Evolutionary conservation across 35 echinoderm and acorn worm genomes (phyloP).

Genomic region (Eucidaris tribuloides): DNA sequence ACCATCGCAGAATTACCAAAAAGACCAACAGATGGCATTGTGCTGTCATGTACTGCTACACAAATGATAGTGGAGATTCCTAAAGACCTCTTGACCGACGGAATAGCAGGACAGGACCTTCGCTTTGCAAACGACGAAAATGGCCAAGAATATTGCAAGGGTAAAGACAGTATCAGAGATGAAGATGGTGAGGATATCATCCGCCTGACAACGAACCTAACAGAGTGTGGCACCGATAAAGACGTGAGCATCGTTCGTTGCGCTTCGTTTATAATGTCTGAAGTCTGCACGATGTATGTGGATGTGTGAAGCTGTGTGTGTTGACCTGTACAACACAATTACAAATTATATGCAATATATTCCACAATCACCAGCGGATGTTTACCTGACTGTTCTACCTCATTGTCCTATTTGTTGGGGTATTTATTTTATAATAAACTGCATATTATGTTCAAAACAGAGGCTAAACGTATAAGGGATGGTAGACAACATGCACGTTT

Average conservation of each 20-base stretch:
- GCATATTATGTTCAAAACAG: no score
- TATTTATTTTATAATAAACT: no score
- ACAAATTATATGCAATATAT: neutral
- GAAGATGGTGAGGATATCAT: neutral
- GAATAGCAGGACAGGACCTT: neutral
- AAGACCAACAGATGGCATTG: neutral
- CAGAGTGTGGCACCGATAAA: neutral
- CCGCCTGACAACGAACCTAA: slow-evolving; percentile 16
- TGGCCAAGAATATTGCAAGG: neutral
- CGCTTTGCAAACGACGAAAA: neutral
- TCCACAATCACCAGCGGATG: neutral
- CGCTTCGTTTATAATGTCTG: neutral
- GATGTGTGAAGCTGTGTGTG: neutral
- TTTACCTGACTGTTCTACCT: no score
- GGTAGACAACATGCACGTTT: neutral
- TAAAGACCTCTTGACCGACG: neutral
- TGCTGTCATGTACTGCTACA: neutral
- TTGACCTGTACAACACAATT: neutral
- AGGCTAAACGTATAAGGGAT: neutral
- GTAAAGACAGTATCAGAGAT: neutral
- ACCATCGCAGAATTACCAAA: no score
- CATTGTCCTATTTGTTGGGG: no score
- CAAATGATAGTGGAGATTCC: slow-evolving; percentile 21
- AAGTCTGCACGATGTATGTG: neutral
- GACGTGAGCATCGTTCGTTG: neutral